A percentile compares a stretch with the other conserved stretches of the same genome.
These are phyloP conservation scores for Gobio gobio DNA, from an alignment of 2,113 vertebrate species.

Conservation along the genomic window DNA sequence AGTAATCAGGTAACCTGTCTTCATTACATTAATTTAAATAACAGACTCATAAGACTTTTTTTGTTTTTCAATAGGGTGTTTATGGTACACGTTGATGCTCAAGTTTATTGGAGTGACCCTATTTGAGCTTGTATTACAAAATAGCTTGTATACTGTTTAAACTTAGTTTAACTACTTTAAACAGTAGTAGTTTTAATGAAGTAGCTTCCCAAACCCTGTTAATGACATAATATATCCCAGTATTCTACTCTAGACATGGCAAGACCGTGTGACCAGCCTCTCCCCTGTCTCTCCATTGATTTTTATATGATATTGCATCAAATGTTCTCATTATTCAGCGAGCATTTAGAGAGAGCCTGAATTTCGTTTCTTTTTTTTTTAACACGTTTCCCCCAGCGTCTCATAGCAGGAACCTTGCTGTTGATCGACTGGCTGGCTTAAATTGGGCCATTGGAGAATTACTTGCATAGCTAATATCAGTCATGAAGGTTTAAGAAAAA, in stretches of 20 bases:
- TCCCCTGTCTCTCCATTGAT: constrained; percentile 55
- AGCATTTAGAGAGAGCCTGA: constrained; percentile 45
- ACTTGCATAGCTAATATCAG: constrained; percentile 61
- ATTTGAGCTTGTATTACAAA: neutral
- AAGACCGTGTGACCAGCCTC: constrained; percentile 32
- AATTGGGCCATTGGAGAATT: constrained; percentile 68
- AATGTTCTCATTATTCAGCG: constrained; percentile 62
- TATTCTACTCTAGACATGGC: constrained; percentile 35
- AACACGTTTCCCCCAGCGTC: constrained; percentile 40
- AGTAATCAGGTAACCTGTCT: too few relatives aligned
- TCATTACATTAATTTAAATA: neutral
- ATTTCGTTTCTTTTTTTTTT: constrained; percentile 50
- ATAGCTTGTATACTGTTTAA: neutral
- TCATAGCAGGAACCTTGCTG: constrained; percentile 48
- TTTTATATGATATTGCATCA: constrained; percentile 68
- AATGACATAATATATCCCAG: neutral
- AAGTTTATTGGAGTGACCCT: neutral
- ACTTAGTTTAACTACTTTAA: neutral
- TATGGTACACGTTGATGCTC: neutral
- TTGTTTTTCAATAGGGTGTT: neutral
- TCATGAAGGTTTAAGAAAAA: constrained; percentile 40
- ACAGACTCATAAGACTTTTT: neutral
- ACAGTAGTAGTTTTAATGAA: neutral
- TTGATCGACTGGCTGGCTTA: constrained; percentile 62
- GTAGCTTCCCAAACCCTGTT: neutral